A percentile compares a stretch with the other conserved stretches of the same genome.
Conservation (phyloP, 2,888 invertebrate genomes). For the Noctuana brunneofusca region DNA sequence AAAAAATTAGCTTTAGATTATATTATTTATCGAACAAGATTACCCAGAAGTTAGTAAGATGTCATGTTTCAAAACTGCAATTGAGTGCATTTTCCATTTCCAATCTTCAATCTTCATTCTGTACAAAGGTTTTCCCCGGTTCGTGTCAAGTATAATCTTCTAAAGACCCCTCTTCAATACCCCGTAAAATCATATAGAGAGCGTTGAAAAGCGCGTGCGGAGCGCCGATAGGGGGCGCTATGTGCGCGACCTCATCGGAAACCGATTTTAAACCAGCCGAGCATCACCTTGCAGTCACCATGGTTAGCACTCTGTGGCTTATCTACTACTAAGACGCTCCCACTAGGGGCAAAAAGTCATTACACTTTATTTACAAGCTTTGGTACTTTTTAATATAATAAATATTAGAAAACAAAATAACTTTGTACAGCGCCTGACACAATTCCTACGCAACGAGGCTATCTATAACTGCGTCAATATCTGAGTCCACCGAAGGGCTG, state of each 20-base stretch:
- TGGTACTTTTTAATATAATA: too few species aligned
- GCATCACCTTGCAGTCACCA: background rate
- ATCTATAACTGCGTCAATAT: too few species aligned
- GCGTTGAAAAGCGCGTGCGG: background rate
- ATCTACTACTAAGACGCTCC: background rate
- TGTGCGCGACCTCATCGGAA: slow-evolving; percentile 1
- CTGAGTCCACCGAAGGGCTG: too few species aligned
- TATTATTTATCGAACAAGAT: too few species aligned
- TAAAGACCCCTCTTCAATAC: background rate
- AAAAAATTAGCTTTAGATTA: too few species aligned
- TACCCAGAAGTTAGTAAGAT: background rate
- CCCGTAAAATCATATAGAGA: background rate
- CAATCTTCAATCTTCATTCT: background rate
- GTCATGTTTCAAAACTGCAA: background rate
- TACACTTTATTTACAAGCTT: background rate
- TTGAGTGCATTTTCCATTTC: background rate
- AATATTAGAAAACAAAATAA: too few species aligned
- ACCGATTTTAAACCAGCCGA: background rate
- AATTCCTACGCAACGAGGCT: too few species aligned
- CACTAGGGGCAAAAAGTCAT: background rate
- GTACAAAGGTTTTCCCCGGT: background rate
- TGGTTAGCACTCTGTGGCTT: background rate
- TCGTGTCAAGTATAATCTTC: background rate
- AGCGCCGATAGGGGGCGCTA: background rate
- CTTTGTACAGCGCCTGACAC: too few species aligned